A percentile compares a stretch with the other conserved stretches of the same genome.
phyloP scores from a whole-genome alignment of 1,140 invertebrate species.

The Drosophila rufa region DNA sequence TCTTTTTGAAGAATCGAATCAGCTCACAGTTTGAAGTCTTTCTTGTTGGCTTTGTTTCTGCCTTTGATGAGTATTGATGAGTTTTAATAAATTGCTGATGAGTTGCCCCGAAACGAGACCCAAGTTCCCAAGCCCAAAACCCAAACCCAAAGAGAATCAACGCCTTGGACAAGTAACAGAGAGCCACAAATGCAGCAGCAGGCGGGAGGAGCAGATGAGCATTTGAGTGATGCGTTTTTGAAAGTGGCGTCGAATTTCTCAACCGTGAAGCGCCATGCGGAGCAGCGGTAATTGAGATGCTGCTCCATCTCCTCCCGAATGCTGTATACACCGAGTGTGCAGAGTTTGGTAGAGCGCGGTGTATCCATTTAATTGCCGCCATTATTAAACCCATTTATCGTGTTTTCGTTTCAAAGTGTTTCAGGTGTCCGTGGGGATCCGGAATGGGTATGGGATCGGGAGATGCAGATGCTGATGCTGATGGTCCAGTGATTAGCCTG shows the following conservation, averaged over 20 bases:
- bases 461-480: conserved; percentile 33
- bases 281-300: conserved; percentile 81
- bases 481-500: conserved; percentile 50
- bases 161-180: conserved; percentile 44
- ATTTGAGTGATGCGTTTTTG: conserved; percentile 81
- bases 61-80: conserved; percentile 83
- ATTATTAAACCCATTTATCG: conserved; percentile 85
- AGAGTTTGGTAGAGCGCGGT: conserved; percentile 36
- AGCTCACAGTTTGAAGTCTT: conserved; percentile 41
- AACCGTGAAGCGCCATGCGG: conserved; percentile 82
- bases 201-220: conserved; percentile 41
- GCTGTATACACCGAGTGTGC: not conserved
- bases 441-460: conserved; percentile 9
- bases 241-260: conserved; percentile 84
- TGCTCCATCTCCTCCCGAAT: conserved; percentile 45
- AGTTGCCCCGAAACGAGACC: conserved; percentile 43
- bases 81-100: conserved; percentile 84
- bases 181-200: conserved; percentile 50
- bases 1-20: conserved; percentile 47
- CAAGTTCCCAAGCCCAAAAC: conserved; percentile 3
- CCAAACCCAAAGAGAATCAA: conserved; percentile 25
- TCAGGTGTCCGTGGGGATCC: conserved; percentile 61
- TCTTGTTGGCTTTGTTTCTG: conserved; percentile 40
- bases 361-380: conserved; percentile 81
- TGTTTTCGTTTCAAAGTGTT: conserved; percentile 70